Percentiles rank a stretch among this genome's conserved stretches.
phyloP scores from a whole-genome alignment of 2,113 vertebrate species.

The Sinocyclocheilus anshuiensis region DNA sequence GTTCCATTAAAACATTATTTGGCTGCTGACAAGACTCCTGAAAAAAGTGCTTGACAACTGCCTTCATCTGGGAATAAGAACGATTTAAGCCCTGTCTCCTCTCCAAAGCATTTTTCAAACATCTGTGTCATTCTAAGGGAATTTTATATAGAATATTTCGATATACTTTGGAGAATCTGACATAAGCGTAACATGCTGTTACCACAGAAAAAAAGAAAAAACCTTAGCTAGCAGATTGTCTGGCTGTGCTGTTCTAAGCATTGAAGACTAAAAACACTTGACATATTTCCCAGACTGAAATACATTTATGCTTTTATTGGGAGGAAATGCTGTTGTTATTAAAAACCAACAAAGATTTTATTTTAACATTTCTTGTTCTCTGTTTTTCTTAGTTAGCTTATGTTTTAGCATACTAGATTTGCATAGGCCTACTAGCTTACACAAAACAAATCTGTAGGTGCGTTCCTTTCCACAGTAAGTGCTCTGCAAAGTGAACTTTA shows the following conservation, averaged over 20 bases:
- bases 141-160: background rate
- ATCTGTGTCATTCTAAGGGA: conserved; percentile 23
- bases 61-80: conserved; percentile 54
- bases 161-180: background rate
- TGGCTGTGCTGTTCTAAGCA: background rate
- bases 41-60: conserved; percentile 63
- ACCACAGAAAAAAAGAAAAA: background rate
- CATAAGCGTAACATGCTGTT: background rate
- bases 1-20: conserved; percentile 72
- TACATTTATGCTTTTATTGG: background rate
- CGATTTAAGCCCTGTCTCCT: conserved; percentile 54
- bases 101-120: conserved; percentile 33
- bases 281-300: background rate
- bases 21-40: conserved; percentile 65
- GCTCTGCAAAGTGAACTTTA: background rate
- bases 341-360: background rate
- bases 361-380: background rate
- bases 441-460: background rate
- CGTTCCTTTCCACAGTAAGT: background rate
- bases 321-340: background rate
- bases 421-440: background rate
- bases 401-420: background rate
- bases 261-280: background rate
- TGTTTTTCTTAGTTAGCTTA: background rate
- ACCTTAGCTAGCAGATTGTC: background rate